Evolutionary conservation across 1,140 invertebrate genomes (phyloP), one percentile per base, ranked within the genome.

Genomic region (Tetragnatha versicolor): DNA sequence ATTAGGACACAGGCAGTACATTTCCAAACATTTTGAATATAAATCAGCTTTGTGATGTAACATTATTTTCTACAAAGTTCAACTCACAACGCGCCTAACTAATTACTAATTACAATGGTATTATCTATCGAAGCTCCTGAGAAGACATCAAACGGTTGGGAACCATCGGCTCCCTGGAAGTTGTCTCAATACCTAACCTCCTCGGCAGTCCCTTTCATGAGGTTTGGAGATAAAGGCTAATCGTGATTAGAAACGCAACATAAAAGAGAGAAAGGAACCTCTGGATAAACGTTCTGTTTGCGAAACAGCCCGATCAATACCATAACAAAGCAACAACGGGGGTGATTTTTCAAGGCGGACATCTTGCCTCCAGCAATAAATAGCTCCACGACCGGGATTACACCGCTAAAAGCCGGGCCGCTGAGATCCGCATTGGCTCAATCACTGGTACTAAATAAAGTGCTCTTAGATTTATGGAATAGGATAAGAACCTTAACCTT

Each of bases 401-500:
- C 69, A 51, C 69, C 55, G 69, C 60, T 73, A 73, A 73, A 73
- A 73, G 51, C 35, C 69, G 42, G 47, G 53, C 69, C 69, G 55
- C 49, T 60, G 42, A 35, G 51, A 45, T 70, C 51, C 47, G 31
- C 66, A 42, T 35, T 58, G 69, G 25, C 47, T 73, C 69, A 73
- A 73, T 73, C 69, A 73, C 69, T 60, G 39, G 69, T 73, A 35
- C 69, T 53, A 73, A 73, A 73, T 73, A 73, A 73, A 73, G 69
- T 73, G 69, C 69, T 73, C 49, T 29, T 60, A 73, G 69, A 73
- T 73, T 73, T 73, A 73, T 73, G 69, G 69, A 73, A 55, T 27
- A 45, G 69, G 69, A 73, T 73, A 73, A 73, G 69, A 73, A 73
- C 69, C 69, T 60, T 73, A 73, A 73, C 69, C 69, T 60, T 73